phyloP scores from a whole-genome alignment of 2,888 invertebrate genomes.

The Zele albiditarsus region DNA sequence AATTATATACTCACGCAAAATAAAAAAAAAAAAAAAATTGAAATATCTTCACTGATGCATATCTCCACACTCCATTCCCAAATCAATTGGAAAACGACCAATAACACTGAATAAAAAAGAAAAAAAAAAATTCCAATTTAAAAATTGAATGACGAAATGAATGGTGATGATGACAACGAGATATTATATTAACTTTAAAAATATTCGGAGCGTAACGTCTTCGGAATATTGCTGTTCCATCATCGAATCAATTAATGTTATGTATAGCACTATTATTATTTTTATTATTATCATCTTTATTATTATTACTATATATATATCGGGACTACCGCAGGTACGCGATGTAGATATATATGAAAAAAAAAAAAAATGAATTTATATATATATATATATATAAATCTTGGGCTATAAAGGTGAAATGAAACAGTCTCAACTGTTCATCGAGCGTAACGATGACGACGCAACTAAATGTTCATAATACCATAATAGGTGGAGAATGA shows the following conservation, averaged over 20 bases:
- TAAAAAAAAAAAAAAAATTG: too few relatives aligned
- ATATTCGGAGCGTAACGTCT: slow-evolving; percentile 30
- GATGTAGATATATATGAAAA: background rate
- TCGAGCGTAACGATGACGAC: slow-evolving; percentile 66
- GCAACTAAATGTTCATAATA: slow-evolving; percentile 70
- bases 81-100: slow-evolving; percentile 2
- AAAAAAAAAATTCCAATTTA: slow-evolving; percentile 10
- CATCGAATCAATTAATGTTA: slow-evolving; percentile 39
- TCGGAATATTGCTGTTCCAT: slow-evolving; percentile 25
- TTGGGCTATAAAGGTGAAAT: slow-evolving; percentile 18
- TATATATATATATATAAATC: background rate
- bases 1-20: too few relatives aligned
- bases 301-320: background rate
- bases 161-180: slow-evolving; percentile 10
- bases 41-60: background rate
- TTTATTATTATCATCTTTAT: too few relatives aligned
- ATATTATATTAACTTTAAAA: background rate
- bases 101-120: slow-evolving; percentile 5
- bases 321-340: slow-evolving; percentile 6
- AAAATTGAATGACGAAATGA: slow-evolving; percentile 28
- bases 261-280: slow-evolving; percentile 3
- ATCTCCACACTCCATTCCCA: background rate
- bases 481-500: slow-evolving; percentile 64
- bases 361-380: too few relatives aligned
- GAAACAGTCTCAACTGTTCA: slow-evolving; percentile 19